Percentiles rank a stretch among this genome's conserved stretches.
These are phyloP conservation scores for Verasper variegatus DNA, from an alignment of 2,113 vertebrate species.

Conservation along the genomic window DNA sequence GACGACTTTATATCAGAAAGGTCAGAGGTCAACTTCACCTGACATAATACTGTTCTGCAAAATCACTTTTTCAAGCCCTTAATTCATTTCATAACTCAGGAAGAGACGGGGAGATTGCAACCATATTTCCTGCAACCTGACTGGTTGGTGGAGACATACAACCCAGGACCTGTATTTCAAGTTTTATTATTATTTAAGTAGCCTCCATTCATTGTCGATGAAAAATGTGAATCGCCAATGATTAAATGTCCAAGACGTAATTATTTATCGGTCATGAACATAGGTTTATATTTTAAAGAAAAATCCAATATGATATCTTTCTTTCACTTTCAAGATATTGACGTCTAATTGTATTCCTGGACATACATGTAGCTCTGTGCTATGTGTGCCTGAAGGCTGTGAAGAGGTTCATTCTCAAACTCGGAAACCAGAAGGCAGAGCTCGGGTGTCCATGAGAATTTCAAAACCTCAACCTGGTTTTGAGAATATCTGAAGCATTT, in stretches of 20 bases:
- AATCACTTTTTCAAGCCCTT: not conserved
- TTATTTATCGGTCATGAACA: not conserved
- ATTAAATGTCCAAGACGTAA: not conserved
- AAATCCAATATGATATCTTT: not conserved
- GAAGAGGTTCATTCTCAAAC: constrained; percentile 48
- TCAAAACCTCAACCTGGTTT: constrained; percentile 69
- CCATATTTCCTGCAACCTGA: not conserved
- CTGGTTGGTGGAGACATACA: not conserved
- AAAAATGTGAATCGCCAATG: constrained; percentile 1
- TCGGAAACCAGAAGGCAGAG: constrained; percentile 60
- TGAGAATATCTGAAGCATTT: constrained; percentile 74
- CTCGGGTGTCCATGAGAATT: constrained; percentile 66
- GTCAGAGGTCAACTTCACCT: not conserved
- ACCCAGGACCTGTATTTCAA: not conserved
- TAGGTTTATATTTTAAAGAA: not conserved
- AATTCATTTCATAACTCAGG: not conserved
- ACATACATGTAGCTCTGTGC: not conserved
- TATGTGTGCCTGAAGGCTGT: constrained; percentile 25
- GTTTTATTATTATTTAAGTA: not conserved
- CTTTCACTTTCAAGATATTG: not conserved
- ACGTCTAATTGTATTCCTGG: constrained; percentile 13
- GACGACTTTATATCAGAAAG: not conserved
- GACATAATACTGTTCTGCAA: not conserved
- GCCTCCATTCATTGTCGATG: not conserved
- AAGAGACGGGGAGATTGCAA: not conserved